Conservation (phyloP, 2,797 vertebrate species). For the Bovichtus diacanthus region DNA sequence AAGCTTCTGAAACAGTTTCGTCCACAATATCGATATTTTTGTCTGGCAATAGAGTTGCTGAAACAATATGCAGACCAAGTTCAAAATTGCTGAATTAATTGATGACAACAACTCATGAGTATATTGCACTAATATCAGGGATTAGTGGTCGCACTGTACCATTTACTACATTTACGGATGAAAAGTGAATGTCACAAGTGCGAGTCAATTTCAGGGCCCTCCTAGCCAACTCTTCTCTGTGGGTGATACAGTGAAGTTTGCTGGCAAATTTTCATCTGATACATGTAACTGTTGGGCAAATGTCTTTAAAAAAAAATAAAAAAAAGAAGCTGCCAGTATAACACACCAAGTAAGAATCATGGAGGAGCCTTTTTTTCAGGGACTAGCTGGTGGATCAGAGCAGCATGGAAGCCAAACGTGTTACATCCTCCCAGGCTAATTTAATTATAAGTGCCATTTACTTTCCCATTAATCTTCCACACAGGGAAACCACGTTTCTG, state of each 20-base stretch:
- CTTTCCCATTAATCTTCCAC: slow-evolving; percentile 38
- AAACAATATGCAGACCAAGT: not conserved
- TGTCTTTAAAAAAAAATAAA: no score
- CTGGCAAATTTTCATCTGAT: not conserved
- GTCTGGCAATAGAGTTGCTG: not conserved
- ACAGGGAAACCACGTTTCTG: slow-evolving; percentile 8
- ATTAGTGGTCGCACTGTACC: not conserved
- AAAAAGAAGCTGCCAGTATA: not conserved
- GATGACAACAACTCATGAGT: not conserved
- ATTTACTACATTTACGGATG: not conserved
- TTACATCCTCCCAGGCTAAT: slow-evolving; percentile 36
- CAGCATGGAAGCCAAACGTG: slow-evolving; percentile 27
- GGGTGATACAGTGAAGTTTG: not conserved
- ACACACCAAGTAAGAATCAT: not conserved
- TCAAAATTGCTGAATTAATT: not conserved
- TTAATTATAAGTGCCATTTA: slow-evolving; percentile 47
- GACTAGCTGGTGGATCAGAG: slow-evolving; percentile 30
- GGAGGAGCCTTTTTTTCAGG: not conserved
- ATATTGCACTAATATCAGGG: no score
- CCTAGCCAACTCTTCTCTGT: not conserved
- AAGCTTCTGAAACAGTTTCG: not conserved
- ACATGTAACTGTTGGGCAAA: not conserved
- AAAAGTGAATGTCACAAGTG: not conserved
- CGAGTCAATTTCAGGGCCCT: not conserved
- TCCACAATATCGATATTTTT: not conserved